A percentile compares a stretch with the other conserved stretches of the same genome.
Evolutionary conservation across 2,888 invertebrate genomes (phyloP).

Genomic region (Linnaemya vulpina): DNA sequence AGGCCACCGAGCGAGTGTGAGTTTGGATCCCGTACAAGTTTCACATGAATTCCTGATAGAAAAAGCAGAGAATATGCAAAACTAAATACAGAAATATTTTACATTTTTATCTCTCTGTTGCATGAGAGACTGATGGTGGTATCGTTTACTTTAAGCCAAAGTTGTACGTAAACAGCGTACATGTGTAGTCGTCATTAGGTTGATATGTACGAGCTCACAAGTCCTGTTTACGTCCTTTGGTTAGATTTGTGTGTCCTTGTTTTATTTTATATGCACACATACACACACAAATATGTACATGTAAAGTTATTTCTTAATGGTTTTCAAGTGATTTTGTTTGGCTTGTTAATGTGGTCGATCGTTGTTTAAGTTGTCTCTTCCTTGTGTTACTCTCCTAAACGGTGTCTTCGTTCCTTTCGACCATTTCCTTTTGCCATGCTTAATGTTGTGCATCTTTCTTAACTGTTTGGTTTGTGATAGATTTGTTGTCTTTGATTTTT

Average conservation of each 20-base stretch:
- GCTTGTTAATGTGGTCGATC: slow-evolving; percentile 69
- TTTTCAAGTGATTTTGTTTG: slow-evolving; percentile 61
- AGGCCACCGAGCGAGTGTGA: not conserved
- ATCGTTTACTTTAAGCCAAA: slow-evolving; percentile 53
- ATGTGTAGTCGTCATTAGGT: slow-evolving; percentile 18
- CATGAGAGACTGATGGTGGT: slow-evolving; percentile 16
- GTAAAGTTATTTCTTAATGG: slow-evolving; percentile 35
- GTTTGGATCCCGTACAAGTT: slow-evolving; percentile 21
- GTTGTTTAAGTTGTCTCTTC: slow-evolving; percentile 33
- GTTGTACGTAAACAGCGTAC: not conserved
- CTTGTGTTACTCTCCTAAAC: not conserved
- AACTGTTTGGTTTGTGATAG: slow-evolving; percentile 56
- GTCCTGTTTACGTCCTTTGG: slow-evolving; percentile 29
- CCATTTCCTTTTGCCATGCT: slow-evolving; percentile 16
- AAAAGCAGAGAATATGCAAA: slow-evolving; percentile 17
- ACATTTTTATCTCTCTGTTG: slow-evolving; percentile 20
- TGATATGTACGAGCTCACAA: not conserved
- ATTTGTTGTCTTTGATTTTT: slow-evolving; percentile 70
- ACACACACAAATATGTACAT: not conserved
- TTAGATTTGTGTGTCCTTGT: slow-evolving; percentile 35
- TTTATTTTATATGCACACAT: not conserved
- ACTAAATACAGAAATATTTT: not conserved
- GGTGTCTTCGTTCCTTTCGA: not conserved
- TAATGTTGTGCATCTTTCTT: slow-evolving; percentile 13
- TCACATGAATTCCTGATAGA: slow-evolving; percentile 40